phyloP scores from a whole-genome alignment of 2,888 invertebrate species.

The Netelia melanura region DNA sequence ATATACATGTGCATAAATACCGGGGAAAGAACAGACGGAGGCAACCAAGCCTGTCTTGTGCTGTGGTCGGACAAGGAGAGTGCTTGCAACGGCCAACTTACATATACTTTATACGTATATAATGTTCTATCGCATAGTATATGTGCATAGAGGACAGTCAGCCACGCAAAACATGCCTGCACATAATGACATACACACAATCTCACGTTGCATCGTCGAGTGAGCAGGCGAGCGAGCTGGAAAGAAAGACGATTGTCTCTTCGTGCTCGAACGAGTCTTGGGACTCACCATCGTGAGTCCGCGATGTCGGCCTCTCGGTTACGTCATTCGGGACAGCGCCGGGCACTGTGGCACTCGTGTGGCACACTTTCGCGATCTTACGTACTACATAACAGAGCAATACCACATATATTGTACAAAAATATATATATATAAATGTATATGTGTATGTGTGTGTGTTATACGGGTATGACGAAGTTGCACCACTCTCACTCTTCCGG shows the following conservation, averaged over 20 bases:
- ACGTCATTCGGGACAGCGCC: slow-evolving; percentile 79
- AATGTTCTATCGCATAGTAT: background rate
- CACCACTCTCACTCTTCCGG: slow-evolving; percentile 51
- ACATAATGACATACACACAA: slow-evolving; percentile 24
- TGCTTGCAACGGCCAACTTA: slow-evolving; percentile 10
- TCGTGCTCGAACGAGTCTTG: slow-evolving; percentile 56
- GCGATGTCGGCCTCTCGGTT: slow-evolving; percentile 69
- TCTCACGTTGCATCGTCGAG: slow-evolving; percentile 48
- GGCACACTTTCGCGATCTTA: slow-evolving; percentile 77
- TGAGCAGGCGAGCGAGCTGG: slow-evolving; percentile 74
- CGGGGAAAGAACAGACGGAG: background rate
- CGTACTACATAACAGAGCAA: slow-evolving; percentile 61
- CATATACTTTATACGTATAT: background rate
- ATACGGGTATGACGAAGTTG: slow-evolving; percentile 44
- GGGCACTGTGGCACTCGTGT: slow-evolving; percentile 74
- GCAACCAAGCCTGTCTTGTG: slow-evolving; percentile 15
- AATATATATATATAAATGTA: slow-evolving; percentile 6
- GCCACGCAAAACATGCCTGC: slow-evolving; percentile 44
- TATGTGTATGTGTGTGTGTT: slow-evolving; percentile 19
- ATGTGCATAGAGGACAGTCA: slow-evolving; percentile 17
- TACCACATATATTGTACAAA: slow-evolving; percentile 42
- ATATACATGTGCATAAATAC: background rate
- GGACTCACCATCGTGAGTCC: slow-evolving; percentile 37
- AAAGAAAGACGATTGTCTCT: slow-evolving; percentile 73
- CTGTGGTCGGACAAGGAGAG: slow-evolving; percentile 15